A percentile compares a stretch with the other conserved stretches of the same genome.
These are phyloP conservation scores for Leptopilina drosophilae DNA, from an alignment of 2,888 invertebrate species.

Conservation along the genomic window DNA sequence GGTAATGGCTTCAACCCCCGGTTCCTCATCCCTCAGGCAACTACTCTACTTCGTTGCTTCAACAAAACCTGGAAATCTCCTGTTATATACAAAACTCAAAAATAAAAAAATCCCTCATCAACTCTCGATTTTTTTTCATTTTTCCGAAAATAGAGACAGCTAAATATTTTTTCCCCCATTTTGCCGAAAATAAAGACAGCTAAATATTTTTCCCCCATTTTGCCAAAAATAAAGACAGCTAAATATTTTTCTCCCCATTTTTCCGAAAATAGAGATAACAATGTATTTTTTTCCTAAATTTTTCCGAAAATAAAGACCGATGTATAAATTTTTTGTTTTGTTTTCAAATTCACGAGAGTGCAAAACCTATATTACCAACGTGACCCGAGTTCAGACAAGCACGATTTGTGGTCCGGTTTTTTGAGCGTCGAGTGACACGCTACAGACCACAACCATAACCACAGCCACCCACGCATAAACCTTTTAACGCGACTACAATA, in stretches of 20 bases:
- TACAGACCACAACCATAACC: conserved; percentile 64
- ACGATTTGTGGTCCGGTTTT: conserved; percentile 63
- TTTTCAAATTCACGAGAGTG: neutral
- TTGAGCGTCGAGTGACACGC: conserved; percentile 64
- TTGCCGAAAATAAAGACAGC: too few relatives aligned
- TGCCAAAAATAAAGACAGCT: too few relatives aligned
- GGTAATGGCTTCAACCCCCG: conserved; percentile 74
- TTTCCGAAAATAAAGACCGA: too few relatives aligned
- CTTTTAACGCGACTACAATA: conserved; percentile 61
- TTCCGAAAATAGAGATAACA: too few relatives aligned
- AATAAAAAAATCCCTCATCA: neutral
- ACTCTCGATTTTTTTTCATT: too few relatives aligned
- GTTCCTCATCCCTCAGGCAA: conserved; percentile 61
- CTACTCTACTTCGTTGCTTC: conserved; percentile 56
- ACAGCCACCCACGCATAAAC: conserved; percentile 63
- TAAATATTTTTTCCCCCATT: too few relatives aligned
- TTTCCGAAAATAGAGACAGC: too few relatives aligned
- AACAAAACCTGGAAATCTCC: conserved; percentile 44
- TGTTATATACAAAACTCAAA: neutral
- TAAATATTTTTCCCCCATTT: too few relatives aligned
- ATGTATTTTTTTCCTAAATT: too few relatives aligned
- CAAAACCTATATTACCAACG: conserved; percentile 52
- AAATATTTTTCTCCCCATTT: too few relatives aligned
- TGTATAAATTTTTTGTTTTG: too few relatives aligned
- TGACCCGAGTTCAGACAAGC: conserved; percentile 58